A percentile compares a stretch with the other conserved stretches of the same genome.
Conservation (phyloP, 1,140 invertebrate genomes). For the Whitmania pigra region DNA sequence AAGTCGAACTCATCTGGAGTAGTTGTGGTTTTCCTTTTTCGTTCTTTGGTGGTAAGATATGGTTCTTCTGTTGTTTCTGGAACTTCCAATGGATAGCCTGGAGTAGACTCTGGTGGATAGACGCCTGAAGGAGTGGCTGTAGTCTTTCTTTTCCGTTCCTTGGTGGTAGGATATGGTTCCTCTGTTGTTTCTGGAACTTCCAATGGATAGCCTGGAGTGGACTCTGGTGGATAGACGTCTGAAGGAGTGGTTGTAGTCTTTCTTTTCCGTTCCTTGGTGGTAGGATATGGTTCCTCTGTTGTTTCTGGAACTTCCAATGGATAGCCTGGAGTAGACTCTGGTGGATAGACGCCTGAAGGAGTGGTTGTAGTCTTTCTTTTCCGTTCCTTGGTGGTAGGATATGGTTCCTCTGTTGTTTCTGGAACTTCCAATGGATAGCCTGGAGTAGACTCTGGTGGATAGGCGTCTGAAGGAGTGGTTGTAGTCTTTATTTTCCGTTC, state of each 20-base stretch:
- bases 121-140: neutral
- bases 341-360: neutral
- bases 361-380: too few species aligned
- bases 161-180: too few species aligned
- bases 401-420: neutral
- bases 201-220: neutral
- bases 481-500: neutral
- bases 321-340: neutral
- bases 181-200: neutral
- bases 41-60: neutral
- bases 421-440: neutral
- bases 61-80: neutral
- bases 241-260: neutral
- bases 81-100: neutral
- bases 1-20: too few species aligned
- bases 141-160: too few species aligned
- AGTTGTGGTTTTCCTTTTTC: too few species aligned
- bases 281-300: neutral
- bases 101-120: neutral
- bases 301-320: neutral
- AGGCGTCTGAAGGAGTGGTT: too few species aligned
- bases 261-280: neutral
- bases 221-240: neutral
- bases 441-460: too few species aligned
- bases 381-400: too few species aligned